A percentile compares a stretch with the other conserved stretches of the same genome.
phyloP scores from a whole-genome alignment of 1,140 invertebrate genomes.

The Drosophila obscura region DNA sequence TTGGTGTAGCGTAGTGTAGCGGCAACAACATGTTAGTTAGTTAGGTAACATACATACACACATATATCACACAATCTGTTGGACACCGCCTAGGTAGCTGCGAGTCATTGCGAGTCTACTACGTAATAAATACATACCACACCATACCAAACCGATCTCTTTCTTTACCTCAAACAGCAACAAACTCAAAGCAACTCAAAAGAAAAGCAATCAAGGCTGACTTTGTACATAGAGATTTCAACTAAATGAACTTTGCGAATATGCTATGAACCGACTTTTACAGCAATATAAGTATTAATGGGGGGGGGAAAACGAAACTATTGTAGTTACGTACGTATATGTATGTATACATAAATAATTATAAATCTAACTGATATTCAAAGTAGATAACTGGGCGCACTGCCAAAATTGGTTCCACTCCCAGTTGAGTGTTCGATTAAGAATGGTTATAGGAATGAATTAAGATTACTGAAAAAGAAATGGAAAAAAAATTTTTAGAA shows the following conservation, averaged over 20 bases:
- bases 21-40: constrained; percentile 20
- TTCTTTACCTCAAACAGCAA: constrained; percentile 68
- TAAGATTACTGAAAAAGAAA: constrained; percentile 36
- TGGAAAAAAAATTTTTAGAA: constrained; percentile 51
- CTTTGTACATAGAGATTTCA: constrained; percentile 80
- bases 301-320: too few relatives aligned
- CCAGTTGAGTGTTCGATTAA: constrained; percentile 45
- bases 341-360: constrained; percentile 1
- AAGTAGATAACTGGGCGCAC: constrained; percentile 57
- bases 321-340: not conserved
- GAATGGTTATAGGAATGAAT: not conserved
- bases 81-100: constrained; percentile 12
- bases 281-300: constrained; percentile 54
- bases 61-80: constrained; percentile 11
- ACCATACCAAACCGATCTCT: constrained; percentile 51
- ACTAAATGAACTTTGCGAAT: constrained; percentile 48
- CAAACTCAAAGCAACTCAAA: constrained; percentile 57
- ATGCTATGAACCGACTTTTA: constrained; percentile 60
- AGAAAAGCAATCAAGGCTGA: constrained; percentile 79
- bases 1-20: constrained; percentile 24
- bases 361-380: constrained; percentile 40
- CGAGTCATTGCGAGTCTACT: constrained; percentile 44
- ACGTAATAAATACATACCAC: constrained; percentile 43
- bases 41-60: constrained; percentile 10
- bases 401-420: constrained; percentile 50